Conservation (phyloP, 2,888 invertebrate species). For the Schizaphis graminum region DNA sequence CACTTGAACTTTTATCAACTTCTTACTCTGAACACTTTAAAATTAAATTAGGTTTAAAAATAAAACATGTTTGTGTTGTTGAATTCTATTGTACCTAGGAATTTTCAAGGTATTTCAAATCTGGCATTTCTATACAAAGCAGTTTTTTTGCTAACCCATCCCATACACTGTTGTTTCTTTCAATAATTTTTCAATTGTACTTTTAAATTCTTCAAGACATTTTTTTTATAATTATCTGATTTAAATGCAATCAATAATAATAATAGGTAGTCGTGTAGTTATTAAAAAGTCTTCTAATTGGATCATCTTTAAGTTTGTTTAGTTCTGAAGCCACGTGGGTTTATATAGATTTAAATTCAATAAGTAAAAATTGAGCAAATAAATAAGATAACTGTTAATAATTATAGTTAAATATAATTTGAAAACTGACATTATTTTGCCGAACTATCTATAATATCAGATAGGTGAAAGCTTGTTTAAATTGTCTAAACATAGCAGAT, state of each 20-base stretch:
- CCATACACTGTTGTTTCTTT: neutral
- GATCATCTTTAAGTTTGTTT: neutral
- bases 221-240: neutral
- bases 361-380: neutral
- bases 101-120: neutral
- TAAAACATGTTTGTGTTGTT: neutral
- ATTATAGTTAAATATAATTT: neutral
- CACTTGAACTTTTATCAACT: constrained; percentile 23
- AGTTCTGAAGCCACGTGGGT: neutral
- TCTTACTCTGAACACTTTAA: neutral
- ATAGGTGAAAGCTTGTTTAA: neutral
- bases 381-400: neutral
- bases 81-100: neutral
- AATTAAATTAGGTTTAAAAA: constrained; percentile 34
- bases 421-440: neutral
- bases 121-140: neutral
- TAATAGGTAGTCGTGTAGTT: neutral
- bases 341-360: neutral
- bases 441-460: neutral
- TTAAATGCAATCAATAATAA: neutral
- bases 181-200: no score
- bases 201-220: neutral
- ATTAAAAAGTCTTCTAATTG: neutral
- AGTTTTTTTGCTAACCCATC: neutral
- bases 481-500: neutral